Conservation (phyloP, 1,140 invertebrate species). For the Geopemphigus sp. region DNA sequence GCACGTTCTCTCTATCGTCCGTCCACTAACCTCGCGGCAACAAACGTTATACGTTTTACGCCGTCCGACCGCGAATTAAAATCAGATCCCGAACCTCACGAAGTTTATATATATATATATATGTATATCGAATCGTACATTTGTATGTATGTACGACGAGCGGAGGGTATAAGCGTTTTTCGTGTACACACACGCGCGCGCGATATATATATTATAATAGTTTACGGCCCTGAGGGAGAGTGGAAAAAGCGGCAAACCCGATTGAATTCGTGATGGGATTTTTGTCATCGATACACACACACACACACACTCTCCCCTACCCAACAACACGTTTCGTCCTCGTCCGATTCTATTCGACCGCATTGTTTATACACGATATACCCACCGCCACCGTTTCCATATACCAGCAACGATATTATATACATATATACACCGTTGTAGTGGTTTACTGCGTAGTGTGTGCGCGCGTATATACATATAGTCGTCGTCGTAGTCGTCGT, state of each 20-base stretch:
- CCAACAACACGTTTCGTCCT: background rate
- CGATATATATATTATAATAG: background rate
- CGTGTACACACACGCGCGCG: background rate
- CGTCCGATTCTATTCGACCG: background rate
- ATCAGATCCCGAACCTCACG: background rate
- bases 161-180: background rate
- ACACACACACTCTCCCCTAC: no score
- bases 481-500: background rate
- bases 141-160: background rate
- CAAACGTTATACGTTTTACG: no score
- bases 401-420: background rate
- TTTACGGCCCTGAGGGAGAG: background rate
- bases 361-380: constrained; percentile 34
- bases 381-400: background rate
- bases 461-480: no score
- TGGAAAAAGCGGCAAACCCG: background rate
- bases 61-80: no score
- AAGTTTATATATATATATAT: background rate
- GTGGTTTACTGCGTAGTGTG: no score
- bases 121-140: background rate
- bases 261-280: constrained; percentile 48
- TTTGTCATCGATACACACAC: constrained; percentile 43
- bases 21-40: no score
- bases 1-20: no score
- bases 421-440: no score